These are phyloP conservation scores for Dermatophagoides farinae DNA, from an alignment of 1,140 invertebrate species.

Conservation along the genomic window DNA sequence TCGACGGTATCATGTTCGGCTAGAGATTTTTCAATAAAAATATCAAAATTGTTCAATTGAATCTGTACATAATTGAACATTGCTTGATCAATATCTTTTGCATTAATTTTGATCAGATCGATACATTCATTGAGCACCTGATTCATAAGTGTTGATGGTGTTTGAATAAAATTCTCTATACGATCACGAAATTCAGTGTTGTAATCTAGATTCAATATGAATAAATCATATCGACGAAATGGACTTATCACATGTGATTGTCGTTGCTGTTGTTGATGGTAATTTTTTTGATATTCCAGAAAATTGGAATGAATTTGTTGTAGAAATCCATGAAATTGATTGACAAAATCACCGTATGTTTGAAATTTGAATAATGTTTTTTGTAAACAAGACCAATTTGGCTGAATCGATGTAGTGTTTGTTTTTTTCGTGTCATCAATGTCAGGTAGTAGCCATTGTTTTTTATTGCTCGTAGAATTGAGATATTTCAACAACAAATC, in stretches of 20 bases:
- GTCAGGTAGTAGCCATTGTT: background rate
- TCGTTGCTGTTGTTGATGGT: background rate
- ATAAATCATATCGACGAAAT: background rate
- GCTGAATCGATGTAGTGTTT: background rate
- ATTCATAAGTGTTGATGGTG: background rate
- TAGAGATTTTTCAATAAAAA: background rate
- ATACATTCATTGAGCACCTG: background rate
- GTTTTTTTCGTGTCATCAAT: background rate
- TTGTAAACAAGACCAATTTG: slow-evolving; percentile 29
- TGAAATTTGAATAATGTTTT: slow-evolving; percentile 27
- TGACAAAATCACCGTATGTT: slow-evolving; percentile 24
- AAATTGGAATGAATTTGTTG: slow-evolving; percentile 4
- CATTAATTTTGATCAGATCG: background rate
- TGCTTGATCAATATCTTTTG: background rate
- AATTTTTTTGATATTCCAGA: background rate
- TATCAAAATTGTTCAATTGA: background rate
- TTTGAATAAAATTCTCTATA: background rate
- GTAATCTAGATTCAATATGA: slow-evolving; percentile 4
- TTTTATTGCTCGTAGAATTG: too few species aligned
- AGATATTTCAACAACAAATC: background rate
- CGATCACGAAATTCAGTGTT: slow-evolving; percentile 1
- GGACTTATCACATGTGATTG: background rate
- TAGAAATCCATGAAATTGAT: slow-evolving; percentile 20
- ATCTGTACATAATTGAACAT: background rate
- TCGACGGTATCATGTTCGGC: background rate